phyloP scores from a whole-genome alignment of 2,797 vertebrate species.

The Cygnus olor region DNA sequence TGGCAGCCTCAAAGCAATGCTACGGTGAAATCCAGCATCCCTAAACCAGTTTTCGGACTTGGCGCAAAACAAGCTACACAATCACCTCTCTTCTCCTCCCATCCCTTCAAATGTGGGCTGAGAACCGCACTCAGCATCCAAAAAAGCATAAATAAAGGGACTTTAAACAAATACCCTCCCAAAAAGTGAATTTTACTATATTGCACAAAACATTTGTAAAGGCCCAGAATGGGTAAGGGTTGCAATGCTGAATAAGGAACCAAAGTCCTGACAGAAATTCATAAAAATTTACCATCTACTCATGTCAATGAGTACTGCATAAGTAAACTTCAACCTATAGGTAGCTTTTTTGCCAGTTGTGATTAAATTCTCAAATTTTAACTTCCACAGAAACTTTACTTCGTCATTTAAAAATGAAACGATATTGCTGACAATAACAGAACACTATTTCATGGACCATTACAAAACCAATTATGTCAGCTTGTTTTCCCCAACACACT shows the following conservation, averaged over 20 bases:
- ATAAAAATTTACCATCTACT: neutral
- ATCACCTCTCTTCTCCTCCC: fast-evolving
- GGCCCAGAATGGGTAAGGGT: neutral
- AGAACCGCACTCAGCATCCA: neutral
- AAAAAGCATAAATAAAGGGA: neutral
- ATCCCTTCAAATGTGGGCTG: neutral
- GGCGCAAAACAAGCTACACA: neutral
- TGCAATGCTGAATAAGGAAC: neutral
- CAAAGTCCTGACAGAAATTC: neutral
- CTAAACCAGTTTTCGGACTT: fast-evolving
- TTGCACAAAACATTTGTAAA: neutral
- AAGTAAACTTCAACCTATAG: neutral
- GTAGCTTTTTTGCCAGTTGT: neutral
- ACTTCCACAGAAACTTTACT: neutral
- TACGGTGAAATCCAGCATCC: neutral
- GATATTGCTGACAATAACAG: neutral
- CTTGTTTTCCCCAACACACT: neutral
- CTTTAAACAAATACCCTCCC: neutral
- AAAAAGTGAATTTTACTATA: neutral
- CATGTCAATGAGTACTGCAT: neutral
- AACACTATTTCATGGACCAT: neutral
- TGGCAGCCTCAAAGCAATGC: neutral
- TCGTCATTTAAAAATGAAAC: neutral
- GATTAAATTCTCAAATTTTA: neutral
- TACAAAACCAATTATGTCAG: neutral